Evolutionary conservation across 2,888 invertebrate species (phyloP).

Genomic region (Napeogenes sylphis): DNA sequence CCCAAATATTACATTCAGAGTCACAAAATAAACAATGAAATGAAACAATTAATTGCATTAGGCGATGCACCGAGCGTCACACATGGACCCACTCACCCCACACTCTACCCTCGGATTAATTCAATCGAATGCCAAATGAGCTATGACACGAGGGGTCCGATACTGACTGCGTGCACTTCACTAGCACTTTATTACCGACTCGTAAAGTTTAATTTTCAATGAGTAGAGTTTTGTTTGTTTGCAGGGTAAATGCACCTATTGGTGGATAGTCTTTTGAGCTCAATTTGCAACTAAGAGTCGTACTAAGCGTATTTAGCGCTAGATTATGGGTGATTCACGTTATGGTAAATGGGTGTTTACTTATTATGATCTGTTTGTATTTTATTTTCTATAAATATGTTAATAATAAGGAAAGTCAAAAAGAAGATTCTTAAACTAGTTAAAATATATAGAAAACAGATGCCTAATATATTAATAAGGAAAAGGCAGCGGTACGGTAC

Average conservation of each 20-base stretch:
- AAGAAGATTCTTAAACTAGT: too few species aligned
- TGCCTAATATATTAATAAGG: too few species aligned
- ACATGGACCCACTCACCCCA: slow-evolving; percentile 58
- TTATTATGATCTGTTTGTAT: neutral
- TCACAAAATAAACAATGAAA: slow-evolving; percentile 46
- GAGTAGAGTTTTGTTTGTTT: slow-evolving; percentile 10
- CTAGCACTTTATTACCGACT: slow-evolving; percentile 31
- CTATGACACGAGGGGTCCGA: slow-evolving; percentile 59
- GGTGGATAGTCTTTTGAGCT: slow-evolving; percentile 66
- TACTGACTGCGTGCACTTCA: slow-evolving; percentile 21
- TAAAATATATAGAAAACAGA: too few species aligned
- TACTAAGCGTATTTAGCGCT: slow-evolving; percentile 59
- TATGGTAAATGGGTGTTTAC: slow-evolving; percentile 12
- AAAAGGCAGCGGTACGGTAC: too few species aligned
- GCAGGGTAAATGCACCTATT: slow-evolving; percentile 44
- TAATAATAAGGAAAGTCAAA: neutral
- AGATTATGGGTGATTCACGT: slow-evolving; percentile 38
- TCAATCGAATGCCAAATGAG: slow-evolving; percentile 75
- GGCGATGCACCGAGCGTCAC: slow-evolving; percentile 49
- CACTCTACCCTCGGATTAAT: slow-evolving; percentile 64
- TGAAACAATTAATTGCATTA: slow-evolving; percentile 64
- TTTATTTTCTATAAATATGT: neutral
- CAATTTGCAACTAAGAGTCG: slow-evolving; percentile 71
- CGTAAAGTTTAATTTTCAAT: slow-evolving; percentile 42
- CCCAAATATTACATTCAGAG: slow-evolving; percentile 18